Evolutionary conservation across 2,113 vertebrate species (phyloP).

Genomic region (Pycnonotus jocosus): DNA sequence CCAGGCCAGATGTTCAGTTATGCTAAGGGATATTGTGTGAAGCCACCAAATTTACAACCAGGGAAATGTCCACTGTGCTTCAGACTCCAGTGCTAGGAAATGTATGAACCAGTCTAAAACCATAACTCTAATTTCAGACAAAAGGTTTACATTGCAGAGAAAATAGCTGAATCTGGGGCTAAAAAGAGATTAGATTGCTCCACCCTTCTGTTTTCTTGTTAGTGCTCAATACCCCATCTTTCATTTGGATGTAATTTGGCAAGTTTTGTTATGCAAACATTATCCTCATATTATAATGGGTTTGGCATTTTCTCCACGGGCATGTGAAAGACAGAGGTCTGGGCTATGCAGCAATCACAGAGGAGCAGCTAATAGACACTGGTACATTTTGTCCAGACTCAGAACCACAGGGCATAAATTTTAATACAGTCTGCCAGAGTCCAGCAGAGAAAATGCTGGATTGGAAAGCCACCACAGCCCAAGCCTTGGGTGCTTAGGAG

Average conservation of each 20-base stretch:
- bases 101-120: not conserved
- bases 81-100: not conserved
- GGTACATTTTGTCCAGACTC: slow-evolving; percentile 42
- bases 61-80: not conserved
- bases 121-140: not conserved
- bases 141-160: not conserved
- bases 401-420: slow-evolving; percentile 25
- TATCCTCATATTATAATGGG: not conserved
- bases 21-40: not conserved
- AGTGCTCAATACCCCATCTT: not conserved
- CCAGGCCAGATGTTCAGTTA: not conserved
- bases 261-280: not conserved
- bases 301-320: slow-evolving; percentile 29
- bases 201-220: not conserved
- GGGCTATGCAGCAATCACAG: not conserved
- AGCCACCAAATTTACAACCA: not conserved
- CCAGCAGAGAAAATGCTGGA: not conserved
- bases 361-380: not conserved
- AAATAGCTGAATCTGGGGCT: not conserved
- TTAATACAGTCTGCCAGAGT: slow-evolving; percentile 2
- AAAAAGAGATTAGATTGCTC: not conserved
- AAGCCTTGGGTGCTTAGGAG: not conserved
- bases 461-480: not conserved
- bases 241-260: not conserved
- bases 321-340: not conserved